These are phyloP conservation scores for Ptychoptera contaminata DNA, from an alignment of 2,888 invertebrate species.

Conservation along the genomic window DNA sequence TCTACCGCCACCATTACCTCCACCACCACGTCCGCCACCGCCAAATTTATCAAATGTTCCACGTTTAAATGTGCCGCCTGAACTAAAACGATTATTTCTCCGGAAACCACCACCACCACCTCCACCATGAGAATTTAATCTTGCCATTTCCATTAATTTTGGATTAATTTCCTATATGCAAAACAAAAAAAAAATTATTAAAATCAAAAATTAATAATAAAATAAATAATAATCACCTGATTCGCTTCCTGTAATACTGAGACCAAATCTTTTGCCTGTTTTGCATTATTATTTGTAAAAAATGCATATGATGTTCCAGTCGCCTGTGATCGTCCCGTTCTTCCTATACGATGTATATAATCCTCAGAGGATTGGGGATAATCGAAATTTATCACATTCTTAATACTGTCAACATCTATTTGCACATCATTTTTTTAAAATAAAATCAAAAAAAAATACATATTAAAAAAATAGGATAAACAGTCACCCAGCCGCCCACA, in stretches of 20 bases:
- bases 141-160: conserved; percentile 65
- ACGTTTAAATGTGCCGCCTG: conserved; percentile 31
- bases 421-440: no score
- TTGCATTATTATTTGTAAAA: conserved; percentile 76
- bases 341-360: conserved; percentile 89
- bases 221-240: conserved; percentile 37
- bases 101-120: conserved; percentile 36
- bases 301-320: conserved; percentile 91
- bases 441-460: no score
- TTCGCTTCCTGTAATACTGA: conserved; percentile 82
- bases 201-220: conserved; percentile 1
- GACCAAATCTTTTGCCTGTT: conserved; percentile 78
- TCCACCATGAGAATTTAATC: conserved; percentile 41
- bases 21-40: no score
- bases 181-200: conserved; percentile 14
- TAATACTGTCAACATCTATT: conserved; percentile 88
- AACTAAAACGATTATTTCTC: conserved; percentile 21
- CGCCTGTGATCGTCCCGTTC: conserved; percentile 75
- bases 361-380: conserved; percentile 92
- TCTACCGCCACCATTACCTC: no score
- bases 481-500: no score
- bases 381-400: conserved; percentile 92
- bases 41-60: conserved; percentile 15
- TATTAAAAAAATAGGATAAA: no score
- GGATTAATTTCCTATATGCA: conserved; percentile 72